Conservation (phyloP, 2,888 invertebrate species). For the Synanthedon tipuliformis region DNA sequence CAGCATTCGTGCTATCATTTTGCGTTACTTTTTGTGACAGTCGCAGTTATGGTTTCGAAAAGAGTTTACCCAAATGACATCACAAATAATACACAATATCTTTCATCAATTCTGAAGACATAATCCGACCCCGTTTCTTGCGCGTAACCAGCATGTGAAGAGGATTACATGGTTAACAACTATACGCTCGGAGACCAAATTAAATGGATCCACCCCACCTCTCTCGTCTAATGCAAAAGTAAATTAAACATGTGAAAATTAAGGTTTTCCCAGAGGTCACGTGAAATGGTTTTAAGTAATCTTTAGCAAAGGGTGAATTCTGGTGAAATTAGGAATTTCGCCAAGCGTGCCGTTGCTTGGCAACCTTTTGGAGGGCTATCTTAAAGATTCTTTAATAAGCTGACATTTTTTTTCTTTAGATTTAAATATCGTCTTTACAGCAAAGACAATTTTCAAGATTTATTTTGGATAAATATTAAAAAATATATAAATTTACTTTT, state of each 20-base stretch:
- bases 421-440: no score
- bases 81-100: no score
- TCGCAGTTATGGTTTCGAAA: no score
- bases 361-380: constrained; percentile 23
- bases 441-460: no score
- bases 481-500: no score
- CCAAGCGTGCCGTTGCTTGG: constrained; percentile 48
- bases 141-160: constrained; percentile 2
- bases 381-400: neutral
- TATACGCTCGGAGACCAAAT: neutral
- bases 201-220: neutral
- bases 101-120: neutral
- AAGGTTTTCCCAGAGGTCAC: neutral
- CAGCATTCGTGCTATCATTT: no score
- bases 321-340: constrained; percentile 34
- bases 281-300: constrained; percentile 7
- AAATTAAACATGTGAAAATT: neutral
- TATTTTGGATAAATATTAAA: no score
- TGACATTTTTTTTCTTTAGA: neutral
- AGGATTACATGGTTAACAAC: constrained; percentile 4
- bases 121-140: neutral
- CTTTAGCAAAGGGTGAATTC: constrained; percentile 36
- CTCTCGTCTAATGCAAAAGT: neutral
- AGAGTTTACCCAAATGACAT: no score
- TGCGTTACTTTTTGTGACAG: no score